Base-by-base conservation (phyloP, 2,113 vertebrate genomes). In the Eulemur macaco region DNA sequence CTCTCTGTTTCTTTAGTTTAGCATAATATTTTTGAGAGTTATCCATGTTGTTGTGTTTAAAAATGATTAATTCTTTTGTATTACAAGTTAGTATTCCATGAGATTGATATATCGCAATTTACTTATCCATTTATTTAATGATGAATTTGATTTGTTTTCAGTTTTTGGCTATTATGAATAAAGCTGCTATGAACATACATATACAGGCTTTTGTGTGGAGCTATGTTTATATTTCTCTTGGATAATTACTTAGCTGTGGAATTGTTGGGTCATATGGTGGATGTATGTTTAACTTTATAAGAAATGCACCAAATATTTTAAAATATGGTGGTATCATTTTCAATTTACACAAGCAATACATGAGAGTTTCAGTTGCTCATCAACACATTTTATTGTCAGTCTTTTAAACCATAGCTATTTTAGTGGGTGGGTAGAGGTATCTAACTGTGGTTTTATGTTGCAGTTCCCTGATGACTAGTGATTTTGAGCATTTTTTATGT, bases 401-500 rank as follows among this genome's bases (percentile, higher is more conserved):
- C 60, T 87, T 82, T n/a, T 66, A 83, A 78, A 63, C 84, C 60
- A 63, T 83, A 84, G 83, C 63, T 47, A 12, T 50, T 71, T 45
- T 87, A 63, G 47, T 87, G 60, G 74, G 76, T 81, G 63, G 71
- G 63, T 56, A 64, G 74, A 78, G 60, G 39, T 50, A 50, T 64
- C 54, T 86, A 60, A 80, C 23, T 87, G 63, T 83, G 82, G 82
- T 87, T 94, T 91, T 39, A 37, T 56, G 34, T 66, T 80, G 82
- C 12, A 64, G 45, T 83, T 93, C 64, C 10, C 83, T 42, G 68
- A 78, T 93, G 94, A 93, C 86, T 90, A 90, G 93, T 69, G 56
- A 82, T 84, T 71, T n/a, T 63, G 39, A 80, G 6, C 58, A 85
- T 78, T n/a, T 58, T 89, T 77, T 42, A 42, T 50, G 21, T 69